Conservation (phyloP, 2,888 invertebrate genomes). For the Drosophila pseudotalamancana region DNA sequence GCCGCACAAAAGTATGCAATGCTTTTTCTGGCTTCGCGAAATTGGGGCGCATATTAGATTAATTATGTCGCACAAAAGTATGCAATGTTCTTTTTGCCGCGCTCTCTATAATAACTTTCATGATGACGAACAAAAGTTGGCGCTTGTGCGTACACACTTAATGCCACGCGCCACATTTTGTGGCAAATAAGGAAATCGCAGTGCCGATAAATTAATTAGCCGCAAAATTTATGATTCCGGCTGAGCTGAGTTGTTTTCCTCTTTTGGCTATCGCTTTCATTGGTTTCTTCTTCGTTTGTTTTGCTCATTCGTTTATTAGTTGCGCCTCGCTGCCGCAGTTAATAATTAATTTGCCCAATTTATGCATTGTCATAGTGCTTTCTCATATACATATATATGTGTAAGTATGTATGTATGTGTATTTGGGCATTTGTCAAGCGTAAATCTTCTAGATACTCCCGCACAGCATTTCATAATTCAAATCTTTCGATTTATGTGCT, state of each 20-base stretch:
- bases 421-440: slow-evolving; percentile 50
- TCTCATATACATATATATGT: slow-evolving; percentile 33
- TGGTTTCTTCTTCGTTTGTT: slow-evolving; percentile 20
- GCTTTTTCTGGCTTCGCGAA: background rate
- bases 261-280: slow-evolving; percentile 10
- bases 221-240: slow-evolving; percentile 65
- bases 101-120: background rate
- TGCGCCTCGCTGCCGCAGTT: slow-evolving; percentile 30
- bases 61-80: slow-evolving; percentile 12
- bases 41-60: background rate
- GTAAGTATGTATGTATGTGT: too few relatives aligned
- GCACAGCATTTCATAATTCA: slow-evolving; percentile 59
- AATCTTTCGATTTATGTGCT: slow-evolving; percentile 60
- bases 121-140: slow-evolving; percentile 13
- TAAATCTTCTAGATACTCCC: slow-evolving; percentile 47
- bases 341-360: slow-evolving; percentile 72
- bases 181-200: slow-evolving; percentile 14
- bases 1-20: slow-evolving; percentile 10
- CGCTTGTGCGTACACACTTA: slow-evolving; percentile 9
- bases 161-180: slow-evolving; percentile 22
- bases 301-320: slow-evolving; percentile 53
- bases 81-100: slow-evolving; percentile 10
- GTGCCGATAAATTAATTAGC: slow-evolving; percentile 69
- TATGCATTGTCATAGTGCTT: slow-evolving; percentile 66
- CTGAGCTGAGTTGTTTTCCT: slow-evolving; percentile 23